Percentiles rank a stretch among this genome's conserved stretches.
These are phyloP conservation scores for Ephydatia muelleri DNA, from an alignment of 37 sponge, comb jelly and placozoan species.

Conservation along the genomic window DNA sequence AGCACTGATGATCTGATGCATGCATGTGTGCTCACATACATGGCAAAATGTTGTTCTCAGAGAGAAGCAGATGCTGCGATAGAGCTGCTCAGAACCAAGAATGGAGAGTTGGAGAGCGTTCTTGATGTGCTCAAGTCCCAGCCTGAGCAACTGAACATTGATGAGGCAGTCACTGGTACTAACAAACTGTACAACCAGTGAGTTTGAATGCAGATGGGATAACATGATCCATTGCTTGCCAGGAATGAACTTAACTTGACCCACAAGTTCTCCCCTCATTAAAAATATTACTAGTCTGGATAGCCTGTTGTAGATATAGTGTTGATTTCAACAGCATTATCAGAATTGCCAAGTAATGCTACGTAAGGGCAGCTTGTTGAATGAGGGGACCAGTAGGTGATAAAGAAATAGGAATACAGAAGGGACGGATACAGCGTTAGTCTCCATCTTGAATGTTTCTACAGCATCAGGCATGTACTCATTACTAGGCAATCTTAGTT, in stretches of 20 bases:
- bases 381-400: too few species aligned
- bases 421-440: background rate
- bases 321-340: too few species aligned
- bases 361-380: too few species aligned
- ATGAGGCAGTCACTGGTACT: conserved; percentile 80
- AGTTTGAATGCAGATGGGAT: conserved; percentile 34
- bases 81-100: conserved; percentile 70
- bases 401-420: too few species aligned
- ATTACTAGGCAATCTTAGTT: background rate
- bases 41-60: conserved; percentile 28
- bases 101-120: conserved; percentile 60
- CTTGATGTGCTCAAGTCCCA: conserved; percentile 78
- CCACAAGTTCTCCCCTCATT: too few species aligned
- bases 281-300: background rate
- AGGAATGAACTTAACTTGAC: too few species aligned
- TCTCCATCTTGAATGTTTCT: background rate
- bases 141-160: conserved; percentile 75
- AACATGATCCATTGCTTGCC: too few species aligned
- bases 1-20: background rate
- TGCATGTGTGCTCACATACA: background rate
- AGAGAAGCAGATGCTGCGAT: conserved; percentile 68
- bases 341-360: too few species aligned
- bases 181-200: conserved; percentile 90
- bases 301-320: too few species aligned
- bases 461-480: background rate